A percentile compares a stretch with the other conserved stretches of the same genome.
These are phyloP conservation scores for Lacanobia oleracea DNA, from an alignment of 2,888 invertebrate species.

Conservation along the genomic window DNA sequence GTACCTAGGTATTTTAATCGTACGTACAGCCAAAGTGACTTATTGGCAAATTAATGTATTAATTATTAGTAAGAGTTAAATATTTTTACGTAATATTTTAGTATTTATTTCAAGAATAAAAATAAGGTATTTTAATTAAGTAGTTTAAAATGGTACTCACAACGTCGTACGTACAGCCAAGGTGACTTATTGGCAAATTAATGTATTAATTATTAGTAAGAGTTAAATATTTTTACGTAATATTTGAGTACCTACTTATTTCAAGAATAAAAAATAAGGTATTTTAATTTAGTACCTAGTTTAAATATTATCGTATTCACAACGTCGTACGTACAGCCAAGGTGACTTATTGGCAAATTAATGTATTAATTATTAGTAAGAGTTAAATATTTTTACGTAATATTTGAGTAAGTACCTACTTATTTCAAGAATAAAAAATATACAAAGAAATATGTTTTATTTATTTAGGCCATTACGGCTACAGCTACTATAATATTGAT, in stretches of 20 bases:
- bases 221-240: slow-evolving; percentile 60
- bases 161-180: slow-evolving; percentile 26
- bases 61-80: slow-evolving; percentile 47
- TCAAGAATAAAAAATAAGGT: slow-evolving; percentile 55
- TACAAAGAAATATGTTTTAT: slow-evolving; percentile 31
- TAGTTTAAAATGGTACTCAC: slow-evolving; percentile 9
- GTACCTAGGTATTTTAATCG: slow-evolving; percentile 37
- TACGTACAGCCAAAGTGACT: slow-evolving; percentile 18
- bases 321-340: slow-evolving; percentile 29
- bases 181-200: slow-evolving; percentile 13
- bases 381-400: slow-evolving; percentile 60
- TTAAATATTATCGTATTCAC: too few species aligned
- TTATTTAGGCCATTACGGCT: slow-evolving; percentile 13
- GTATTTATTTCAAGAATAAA: slow-evolving; percentile 59
- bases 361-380: slow-evolving; percentile 40
- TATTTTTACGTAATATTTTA: slow-evolving; percentile 59
- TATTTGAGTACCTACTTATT: slow-evolving; percentile 57
- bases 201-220: slow-evolving; percentile 40
- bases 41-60: slow-evolving; percentile 36
- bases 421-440: slow-evolving; percentile 56
- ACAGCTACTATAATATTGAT: too few species aligned
- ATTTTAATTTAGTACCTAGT: too few species aligned
- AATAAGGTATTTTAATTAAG: background rate
- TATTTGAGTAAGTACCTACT: too few species aligned
- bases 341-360: slow-evolving; percentile 13